Percentiles rank a stretch among this genome's conserved stretches.
Evolutionary conservation across 2,888 invertebrate species (phyloP).

Genomic region (Dyspetes luteomarginatus): DNA sequence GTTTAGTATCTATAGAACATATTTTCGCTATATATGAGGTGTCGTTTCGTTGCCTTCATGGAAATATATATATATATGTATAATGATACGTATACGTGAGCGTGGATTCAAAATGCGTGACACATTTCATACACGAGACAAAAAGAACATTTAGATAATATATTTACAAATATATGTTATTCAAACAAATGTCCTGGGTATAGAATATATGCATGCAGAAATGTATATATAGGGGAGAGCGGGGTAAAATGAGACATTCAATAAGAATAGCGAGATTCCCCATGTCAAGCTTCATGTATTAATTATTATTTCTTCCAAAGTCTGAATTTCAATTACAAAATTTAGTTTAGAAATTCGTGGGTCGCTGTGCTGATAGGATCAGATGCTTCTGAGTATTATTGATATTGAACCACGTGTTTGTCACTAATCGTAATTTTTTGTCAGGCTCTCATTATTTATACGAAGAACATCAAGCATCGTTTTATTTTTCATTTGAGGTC

Average conservation of each 20-base stretch:
- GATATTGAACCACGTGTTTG: too few species aligned
- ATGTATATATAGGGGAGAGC: neutral
- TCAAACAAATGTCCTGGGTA: neutral
- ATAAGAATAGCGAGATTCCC: neutral
- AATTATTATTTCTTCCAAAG: too few species aligned
- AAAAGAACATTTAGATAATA: neutral
- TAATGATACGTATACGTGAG: slow-evolving; percentile 30
- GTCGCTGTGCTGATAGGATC: too few species aligned
- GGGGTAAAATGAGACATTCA: neutral
- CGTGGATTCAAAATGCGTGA: slow-evolving; percentile 13
- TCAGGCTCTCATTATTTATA: too few species aligned
- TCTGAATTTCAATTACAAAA: too few species aligned
- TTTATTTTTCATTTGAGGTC: too few species aligned
- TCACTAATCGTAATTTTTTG: too few species aligned
- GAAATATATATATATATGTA: slow-evolving; percentile 1
- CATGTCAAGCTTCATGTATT: neutral
- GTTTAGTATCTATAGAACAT: slow-evolving; percentile 1
- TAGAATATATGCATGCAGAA: neutral
- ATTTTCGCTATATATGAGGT: neutral
- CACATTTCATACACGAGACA: slow-evolving; percentile 6
- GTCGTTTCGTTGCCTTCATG: slow-evolving; percentile 1
- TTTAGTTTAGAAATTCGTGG: too few species aligned
- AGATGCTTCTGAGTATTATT: too few species aligned
- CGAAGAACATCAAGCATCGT: too few species aligned
- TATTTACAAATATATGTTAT: neutral